Percentiles rank a stretch among this genome's conserved stretches.
Evolutionary conservation across 2,797 vertebrate genomes (phyloP).

Genomic region (Alca torda): DNA sequence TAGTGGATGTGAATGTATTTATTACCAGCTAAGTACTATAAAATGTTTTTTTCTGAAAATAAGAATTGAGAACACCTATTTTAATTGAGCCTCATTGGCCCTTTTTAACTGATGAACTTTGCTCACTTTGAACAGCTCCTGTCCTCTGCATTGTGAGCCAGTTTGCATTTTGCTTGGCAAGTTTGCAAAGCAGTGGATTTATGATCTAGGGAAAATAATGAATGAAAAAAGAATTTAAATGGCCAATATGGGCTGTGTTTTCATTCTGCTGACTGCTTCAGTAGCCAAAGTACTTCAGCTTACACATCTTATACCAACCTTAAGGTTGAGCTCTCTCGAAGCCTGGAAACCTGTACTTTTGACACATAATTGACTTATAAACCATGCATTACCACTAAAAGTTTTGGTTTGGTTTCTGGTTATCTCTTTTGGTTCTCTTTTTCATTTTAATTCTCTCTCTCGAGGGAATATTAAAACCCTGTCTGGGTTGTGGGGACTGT

Average conservation of each 20-base stretch:
- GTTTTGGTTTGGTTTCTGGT: neutral
- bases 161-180: neutral
- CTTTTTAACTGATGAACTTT: neutral
- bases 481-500: neutral
- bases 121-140: neutral
- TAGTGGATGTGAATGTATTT: neutral
- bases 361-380: neutral
- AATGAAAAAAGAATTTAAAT: neutral
- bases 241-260: neutral
- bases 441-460: constrained; percentile 1
- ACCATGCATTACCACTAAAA: neutral
- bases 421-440: neutral
- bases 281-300: neutral
- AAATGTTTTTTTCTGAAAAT: neutral
- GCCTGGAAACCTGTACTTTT: neutral
- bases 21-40: neutral
- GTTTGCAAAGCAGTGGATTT: neutral
- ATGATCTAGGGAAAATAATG: neutral
- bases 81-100: neutral
- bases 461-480: constrained; percentile 4
- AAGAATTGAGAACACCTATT: neutral
- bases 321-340: neutral
- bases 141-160: neutral
- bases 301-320: neutral
- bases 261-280: neutral